A percentile compares a stretch with the other conserved stretches of the same genome.
Conservation (phyloP, 2,113 vertebrate genomes). For the Gila orcuttii region DNA sequence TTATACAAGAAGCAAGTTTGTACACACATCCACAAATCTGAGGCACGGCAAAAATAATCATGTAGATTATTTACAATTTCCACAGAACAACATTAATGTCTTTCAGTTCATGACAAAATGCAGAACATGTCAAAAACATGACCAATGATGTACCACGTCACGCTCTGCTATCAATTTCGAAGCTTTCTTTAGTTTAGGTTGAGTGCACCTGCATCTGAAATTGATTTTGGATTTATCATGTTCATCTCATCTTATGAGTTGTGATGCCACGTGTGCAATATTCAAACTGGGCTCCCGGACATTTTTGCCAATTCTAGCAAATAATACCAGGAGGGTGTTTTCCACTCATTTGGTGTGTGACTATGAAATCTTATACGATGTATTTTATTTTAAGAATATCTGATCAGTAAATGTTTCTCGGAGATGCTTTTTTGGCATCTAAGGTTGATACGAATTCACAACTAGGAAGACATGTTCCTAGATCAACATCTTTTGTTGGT, state of each 20-base stretch:
- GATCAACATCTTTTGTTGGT: background rate
- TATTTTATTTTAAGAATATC: background rate
- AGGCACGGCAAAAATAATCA: constrained; percentile 66
- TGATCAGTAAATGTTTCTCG: background rate
- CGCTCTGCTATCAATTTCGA: background rate
- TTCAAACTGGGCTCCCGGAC: background rate
- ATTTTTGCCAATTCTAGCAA: background rate
- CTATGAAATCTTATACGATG: background rate
- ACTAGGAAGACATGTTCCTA: background rate
- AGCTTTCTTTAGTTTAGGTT: constrained; percentile 10
- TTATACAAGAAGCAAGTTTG: constrained; percentile 61
- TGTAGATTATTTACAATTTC: constrained; percentile 61
- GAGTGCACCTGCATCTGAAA: constrained; percentile 1
- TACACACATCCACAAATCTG: constrained; percentile 68
- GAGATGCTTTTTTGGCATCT: background rate
- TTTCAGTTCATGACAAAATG: constrained; percentile 55
- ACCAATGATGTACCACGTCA: constrained; percentile 13
- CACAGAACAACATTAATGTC: constrained; percentile 67
- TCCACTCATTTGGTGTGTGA: background rate
- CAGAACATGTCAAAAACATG: constrained; percentile 53
- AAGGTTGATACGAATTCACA: no score
- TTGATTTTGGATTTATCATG: constrained; percentile 15
- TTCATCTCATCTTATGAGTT: background rate
- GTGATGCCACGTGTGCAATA: background rate
- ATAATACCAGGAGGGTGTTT: background rate